Evolutionary conservation across 2,888 invertebrate genomes (phyloP).

Genomic region (Aquatica leii): DNA sequence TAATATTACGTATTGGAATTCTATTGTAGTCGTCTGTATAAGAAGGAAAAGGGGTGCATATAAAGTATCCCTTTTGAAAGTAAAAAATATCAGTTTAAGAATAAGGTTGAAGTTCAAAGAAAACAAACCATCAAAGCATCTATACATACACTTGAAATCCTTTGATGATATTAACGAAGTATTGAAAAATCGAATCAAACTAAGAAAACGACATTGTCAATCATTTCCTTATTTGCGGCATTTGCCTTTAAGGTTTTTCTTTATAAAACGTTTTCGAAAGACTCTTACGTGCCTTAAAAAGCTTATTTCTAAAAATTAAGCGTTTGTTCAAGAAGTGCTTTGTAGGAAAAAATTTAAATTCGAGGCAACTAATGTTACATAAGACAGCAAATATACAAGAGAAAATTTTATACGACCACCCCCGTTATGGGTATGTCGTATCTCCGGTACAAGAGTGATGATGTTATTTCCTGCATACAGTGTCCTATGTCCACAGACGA

Average conservation of each 20-base stretch:
- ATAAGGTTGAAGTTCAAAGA: constrained; percentile 14
- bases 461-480: constrained; percentile 41
- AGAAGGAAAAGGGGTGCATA: constrained; percentile 12
- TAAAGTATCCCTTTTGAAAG: constrained; percentile 13
- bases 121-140: constrained; percentile 13
- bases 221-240: constrained; percentile 9
- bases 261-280: no score
- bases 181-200: constrained; percentile 13
- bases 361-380: background rate
- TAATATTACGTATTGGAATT: constrained; percentile 14
- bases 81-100: constrained; percentile 12
- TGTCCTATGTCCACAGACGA: constrained; percentile 31
- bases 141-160: constrained; percentile 12
- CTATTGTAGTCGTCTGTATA: constrained; percentile 13
- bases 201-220: constrained; percentile 12
- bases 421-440: constrained; percentile 18
- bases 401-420: constrained; percentile 24
- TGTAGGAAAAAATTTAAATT: no score
- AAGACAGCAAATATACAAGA: background rate
- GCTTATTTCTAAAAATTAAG: no score
- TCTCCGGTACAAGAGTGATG: constrained; percentile 43
- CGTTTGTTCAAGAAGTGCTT: no score
- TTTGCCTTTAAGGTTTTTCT: constrained; percentile 1
- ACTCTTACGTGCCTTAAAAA: no score
- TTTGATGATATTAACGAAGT: constrained; percentile 8